A percentile compares a stretch with the other conserved stretches of the same genome.
Evolutionary conservation across 2,888 invertebrate genomes (phyloP).

Genomic region (Lepidochrysops patricia): DNA sequence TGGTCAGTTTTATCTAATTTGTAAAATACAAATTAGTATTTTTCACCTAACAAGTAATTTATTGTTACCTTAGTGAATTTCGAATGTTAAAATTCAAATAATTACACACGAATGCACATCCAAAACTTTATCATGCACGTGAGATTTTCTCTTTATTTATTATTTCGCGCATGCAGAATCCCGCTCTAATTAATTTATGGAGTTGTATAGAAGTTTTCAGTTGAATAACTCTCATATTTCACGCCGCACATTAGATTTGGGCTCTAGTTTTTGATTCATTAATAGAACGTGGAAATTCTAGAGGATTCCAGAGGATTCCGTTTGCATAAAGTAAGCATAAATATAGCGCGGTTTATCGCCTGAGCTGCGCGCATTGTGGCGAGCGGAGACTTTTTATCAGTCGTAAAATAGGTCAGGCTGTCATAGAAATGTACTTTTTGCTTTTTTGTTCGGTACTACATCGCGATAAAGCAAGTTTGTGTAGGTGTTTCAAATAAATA

Average conservation of each 20-base stretch:
- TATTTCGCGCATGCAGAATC: background rate
- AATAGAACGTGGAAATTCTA: constrained; percentile 54
- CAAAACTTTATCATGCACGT: background rate
- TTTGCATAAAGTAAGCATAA: constrained; percentile 57
- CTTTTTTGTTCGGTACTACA: background rate
- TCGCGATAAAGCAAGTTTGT: background rate
- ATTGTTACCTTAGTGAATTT: background rate
- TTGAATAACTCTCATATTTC: constrained; percentile 24
- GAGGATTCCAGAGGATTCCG: constrained; percentile 40
- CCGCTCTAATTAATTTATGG: constrained; percentile 19
- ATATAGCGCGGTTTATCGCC: constrained; percentile 45
- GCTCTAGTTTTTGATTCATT: constrained; percentile 45
- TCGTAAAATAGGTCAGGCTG: constrained; percentile 1
- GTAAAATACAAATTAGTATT: too few species aligned
- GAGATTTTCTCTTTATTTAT: background rate
- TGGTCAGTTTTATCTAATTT: background rate
- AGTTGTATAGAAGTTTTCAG: constrained; percentile 22
- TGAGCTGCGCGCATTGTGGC: constrained; percentile 29
- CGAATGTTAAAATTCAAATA: background rate
- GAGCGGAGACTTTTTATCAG: constrained; percentile 23
- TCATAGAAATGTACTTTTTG: background rate
- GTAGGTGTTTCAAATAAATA: background rate
- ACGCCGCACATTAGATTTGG: constrained; percentile 14
- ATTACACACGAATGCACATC: background rate
- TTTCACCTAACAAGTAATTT: too few species aligned